Evolutionary conservation across 2,797 vertebrate genomes (phyloP), one percentile per base, ranked within the genome.

Genomic region (Enoplosus armatus): DNA sequence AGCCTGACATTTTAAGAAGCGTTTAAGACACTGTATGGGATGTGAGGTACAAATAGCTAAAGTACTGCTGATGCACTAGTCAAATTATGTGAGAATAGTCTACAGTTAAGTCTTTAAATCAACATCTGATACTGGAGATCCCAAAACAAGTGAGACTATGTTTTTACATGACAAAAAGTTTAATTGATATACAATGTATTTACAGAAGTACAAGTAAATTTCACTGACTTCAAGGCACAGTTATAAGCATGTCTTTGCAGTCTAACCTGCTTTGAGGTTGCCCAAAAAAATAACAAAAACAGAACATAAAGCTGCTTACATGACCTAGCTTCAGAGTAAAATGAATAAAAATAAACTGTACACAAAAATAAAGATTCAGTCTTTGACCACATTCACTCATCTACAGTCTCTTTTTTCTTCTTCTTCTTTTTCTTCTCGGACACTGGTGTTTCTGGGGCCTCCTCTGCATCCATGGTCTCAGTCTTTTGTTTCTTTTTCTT

Each of bases 401-500:
- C 67, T 3, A 61, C 5, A 3, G 9, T n/a, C 24, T 72, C 62
- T 26, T 83, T 81, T 81, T 90, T 94, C 70, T 94, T 94, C 20
- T 92, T 95, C 2, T 93, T 95, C 75, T 94, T 96, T 5, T 94
- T 95, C 16, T 93, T 94, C 45, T 95, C 83, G 0, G 86, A 24
- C 22, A 83, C 66, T 0, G 83, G 84, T 0, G 58, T 47, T 56
- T 82, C 78, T 0, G 63, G 77, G 0, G 37, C 4, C 60, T 66
- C 78, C 91, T 95, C 87, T 77, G 90, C 75, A 31, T 95, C 80
- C 64, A 88, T 76, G 0, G 27, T 22, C 20, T 92, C 90, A 45
- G 43, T 59, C 73, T 88, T 87, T 65, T 2, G 79, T 56, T 93
- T 94, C 77, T 93, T 94, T 61, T 94, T 94, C 84, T 95, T 93